Base-by-base conservation (phyloP, 2,888 invertebrate species). In the Cremastinae sp. region DNA sequence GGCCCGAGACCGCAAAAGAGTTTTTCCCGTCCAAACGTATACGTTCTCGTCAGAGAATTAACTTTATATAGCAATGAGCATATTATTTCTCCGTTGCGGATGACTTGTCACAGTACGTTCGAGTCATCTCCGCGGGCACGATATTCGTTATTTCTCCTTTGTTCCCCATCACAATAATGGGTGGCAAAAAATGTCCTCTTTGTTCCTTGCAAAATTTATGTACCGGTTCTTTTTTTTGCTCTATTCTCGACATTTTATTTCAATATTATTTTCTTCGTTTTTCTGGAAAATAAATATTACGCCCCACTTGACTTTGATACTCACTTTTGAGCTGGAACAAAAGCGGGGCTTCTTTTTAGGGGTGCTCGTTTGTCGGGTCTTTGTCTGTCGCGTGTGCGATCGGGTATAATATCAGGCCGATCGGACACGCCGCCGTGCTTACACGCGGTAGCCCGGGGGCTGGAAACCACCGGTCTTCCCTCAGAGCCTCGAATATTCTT, bases 281-380 rank as follows among this genome's bases (percentile, higher is more conserved):
- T 47, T 68, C 5, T 28, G 5, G 28, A 28, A 47, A 49, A 59
- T 59, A 34, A 56, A 58, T 54, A 5, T 16, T 22, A 58, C 53
- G 69, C 69, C 54, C 47, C 59, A 69, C 66, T 77, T 61, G 58
- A 77, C 74, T 75, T 70, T 75, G 64, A 77, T 71, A 75, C 74
- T 78, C 70, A 47, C 54, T 45, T 59, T 16, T 74, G 36, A 47
- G 22, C 16, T 20, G 47, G 43, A 59, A 49, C 65, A 65, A 54
- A 69, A 72, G 58, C 59, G 7, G 54, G 51, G 28, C 5, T 28
- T 28, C 28, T 28, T 5, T 28, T 28, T 5, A 2, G 28, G 5
- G 59, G 38, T 45, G 59, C 69, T 70, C 68, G 73, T 45, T 73
- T 66, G 51, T 73, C 68, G 64, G 66, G 28, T 28, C 72, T 75